phyloP scores from a whole-genome alignment of 92 coral and sea anemone genomes.

The Parazoanthus swiftii region DNA sequence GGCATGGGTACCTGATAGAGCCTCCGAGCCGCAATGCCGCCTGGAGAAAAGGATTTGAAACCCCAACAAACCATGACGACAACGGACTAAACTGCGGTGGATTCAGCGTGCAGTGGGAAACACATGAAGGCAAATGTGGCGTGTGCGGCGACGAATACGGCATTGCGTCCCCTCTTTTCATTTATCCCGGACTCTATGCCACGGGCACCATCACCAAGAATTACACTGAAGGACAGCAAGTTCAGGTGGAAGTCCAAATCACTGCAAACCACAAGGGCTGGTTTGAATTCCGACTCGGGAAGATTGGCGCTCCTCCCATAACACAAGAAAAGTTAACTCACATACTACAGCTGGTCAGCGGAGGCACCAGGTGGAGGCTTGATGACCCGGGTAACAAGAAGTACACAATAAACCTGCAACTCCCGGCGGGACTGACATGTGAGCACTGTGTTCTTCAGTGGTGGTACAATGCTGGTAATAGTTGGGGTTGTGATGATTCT shows the following conservation, averaged over 20 bases:
- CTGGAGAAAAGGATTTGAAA: constrained; percentile 52
- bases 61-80: constrained; percentile 56
- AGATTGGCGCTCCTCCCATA: constrained; percentile 32
- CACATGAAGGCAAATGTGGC: constrained; percentile 72
- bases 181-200: constrained; percentile 66
- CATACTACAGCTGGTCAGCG: constrained; percentile 36
- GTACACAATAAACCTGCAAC: constrained; percentile 21
- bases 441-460: constrained; percentile 48
- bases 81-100: constrained; percentile 82
- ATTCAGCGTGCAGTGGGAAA: constrained; percentile 57
- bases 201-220: constrained; percentile 51
- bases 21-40: constrained; percentile 76
- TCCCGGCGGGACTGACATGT: constrained; percentile 45
- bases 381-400: neutral
- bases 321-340: constrained; percentile 34
- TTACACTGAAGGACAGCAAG: constrained; percentile 57
- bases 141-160: constrained; percentile 78
- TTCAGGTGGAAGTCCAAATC: constrained; percentile 50
- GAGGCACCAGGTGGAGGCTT: constrained; percentile 31
- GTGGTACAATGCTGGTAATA: constrained; percentile 43
- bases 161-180: constrained; percentile 31
- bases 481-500: constrained; percentile 5
- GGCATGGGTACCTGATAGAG: constrained; percentile 66
- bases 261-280: constrained; percentile 47
- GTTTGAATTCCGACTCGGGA: constrained; percentile 50